Conservation (phyloP, 2,888 invertebrate species). For the Alloplasta piceator region DNA sequence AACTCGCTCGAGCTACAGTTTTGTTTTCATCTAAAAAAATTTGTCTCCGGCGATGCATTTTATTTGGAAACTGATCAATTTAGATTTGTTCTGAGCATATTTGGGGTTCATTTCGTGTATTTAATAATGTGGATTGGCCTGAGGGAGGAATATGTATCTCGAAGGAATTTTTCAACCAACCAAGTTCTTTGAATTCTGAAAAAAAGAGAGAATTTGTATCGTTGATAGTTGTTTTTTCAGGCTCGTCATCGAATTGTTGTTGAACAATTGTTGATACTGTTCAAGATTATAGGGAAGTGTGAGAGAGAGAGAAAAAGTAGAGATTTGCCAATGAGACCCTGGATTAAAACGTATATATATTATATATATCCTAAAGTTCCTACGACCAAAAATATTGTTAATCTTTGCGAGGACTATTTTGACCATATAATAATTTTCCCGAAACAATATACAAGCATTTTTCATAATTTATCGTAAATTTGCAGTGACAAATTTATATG, state of each 20-base stretch:
- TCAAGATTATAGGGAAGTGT: constrained; percentile 3
- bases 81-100: too few species aligned
- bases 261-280: constrained; percentile 52
- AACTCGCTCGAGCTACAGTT: too few species aligned
- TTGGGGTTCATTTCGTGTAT: too few species aligned
- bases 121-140: too few species aligned
- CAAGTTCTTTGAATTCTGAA: background rate
- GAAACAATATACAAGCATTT: background rate
- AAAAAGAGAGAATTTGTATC: background rate
- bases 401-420: constrained; percentile 28
- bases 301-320: constrained; percentile 7
- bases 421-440: constrained; percentile 1
- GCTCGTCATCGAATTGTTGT: constrained; percentile 38
- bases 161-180: too few species aligned
- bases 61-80: too few species aligned
- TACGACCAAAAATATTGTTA: constrained; percentile 20
- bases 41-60: background rate
- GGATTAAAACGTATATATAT: constrained; percentile 2
- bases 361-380: constrained; percentile 36
- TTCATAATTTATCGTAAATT: background rate
- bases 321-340: constrained; percentile 24
- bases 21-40: background rate
- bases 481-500: too few species aligned
- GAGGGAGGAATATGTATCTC: too few species aligned
- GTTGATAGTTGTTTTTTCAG: constrained; percentile 2